phyloP scores from a whole-genome alignment of 1,140 invertebrate species.

The Hormaphis cornu region DNA sequence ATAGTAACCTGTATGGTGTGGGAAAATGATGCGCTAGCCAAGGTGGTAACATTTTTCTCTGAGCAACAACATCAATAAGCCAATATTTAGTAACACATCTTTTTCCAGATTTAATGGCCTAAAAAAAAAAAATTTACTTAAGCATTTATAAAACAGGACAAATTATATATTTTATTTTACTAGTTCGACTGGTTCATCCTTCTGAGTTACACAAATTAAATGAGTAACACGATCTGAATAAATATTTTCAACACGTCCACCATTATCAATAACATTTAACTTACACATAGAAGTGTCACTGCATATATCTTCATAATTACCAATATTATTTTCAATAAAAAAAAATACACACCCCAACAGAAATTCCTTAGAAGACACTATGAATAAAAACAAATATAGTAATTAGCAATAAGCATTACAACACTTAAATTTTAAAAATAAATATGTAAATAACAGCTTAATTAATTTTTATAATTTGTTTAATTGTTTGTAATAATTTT shows the following conservation, averaged over 20 bases:
- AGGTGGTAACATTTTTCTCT: constrained; percentile 74
- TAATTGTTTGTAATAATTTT: too few relatives aligned
- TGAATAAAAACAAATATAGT: constrained; percentile 39
- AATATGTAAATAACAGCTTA: too few relatives aligned
- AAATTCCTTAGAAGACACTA: constrained; percentile 78
- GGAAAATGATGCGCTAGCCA: constrained; percentile 88
- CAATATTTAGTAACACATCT: constrained; percentile 88
- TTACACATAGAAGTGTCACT: constrained; percentile 61
- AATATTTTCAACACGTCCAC: constrained; percentile 75
- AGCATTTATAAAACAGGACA: neutral
- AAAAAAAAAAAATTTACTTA: constrained; percentile 31
- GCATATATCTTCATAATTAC: constrained; percentile 44
- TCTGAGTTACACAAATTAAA: constrained; percentile 79
- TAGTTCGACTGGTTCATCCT: constrained; percentile 75
- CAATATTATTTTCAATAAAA: constrained; percentile 62
- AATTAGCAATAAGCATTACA: constrained; percentile 36
- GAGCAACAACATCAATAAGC: constrained; percentile 79
- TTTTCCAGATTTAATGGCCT: constrained; percentile 66
- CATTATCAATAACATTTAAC: constrained; percentile 71
- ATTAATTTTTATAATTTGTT: too few relatives aligned
- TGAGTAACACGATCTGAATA: constrained; percentile 82
- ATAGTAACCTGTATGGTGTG: constrained; percentile 54
- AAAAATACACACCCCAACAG: constrained; percentile 86
- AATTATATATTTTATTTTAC: constrained; percentile 40
- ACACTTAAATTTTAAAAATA: too few relatives aligned